Evolutionary conservation across 2,888 invertebrate genomes (phyloP).

Genomic region (Escarpia spicata): DNA sequence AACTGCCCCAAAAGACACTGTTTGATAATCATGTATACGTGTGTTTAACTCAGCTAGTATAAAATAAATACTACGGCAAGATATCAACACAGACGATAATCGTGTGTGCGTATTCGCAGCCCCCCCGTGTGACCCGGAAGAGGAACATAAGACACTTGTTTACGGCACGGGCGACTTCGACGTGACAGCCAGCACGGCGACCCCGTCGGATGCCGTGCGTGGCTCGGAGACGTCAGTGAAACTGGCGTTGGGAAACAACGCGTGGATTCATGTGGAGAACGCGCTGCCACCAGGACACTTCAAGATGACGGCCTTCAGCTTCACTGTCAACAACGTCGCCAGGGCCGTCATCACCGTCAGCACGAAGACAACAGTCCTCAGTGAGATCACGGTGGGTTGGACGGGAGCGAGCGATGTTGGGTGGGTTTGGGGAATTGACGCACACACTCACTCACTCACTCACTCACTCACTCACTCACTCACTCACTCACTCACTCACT

Average conservation of each 20-base stretch:
- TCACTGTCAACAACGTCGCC: slow-evolving; percentile 22
- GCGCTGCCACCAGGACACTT: slow-evolving; percentile 1
- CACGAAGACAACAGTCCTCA: neutral
- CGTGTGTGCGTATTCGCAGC: neutral
- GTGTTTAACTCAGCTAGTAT: too few species aligned
- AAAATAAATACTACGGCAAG: too few species aligned
- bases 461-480: too few species aligned
- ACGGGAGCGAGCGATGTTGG: neutral
- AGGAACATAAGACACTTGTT: slow-evolving; percentile 22
- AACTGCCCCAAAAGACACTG: too few species aligned
- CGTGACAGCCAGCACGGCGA: neutral
- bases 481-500: too few species aligned
- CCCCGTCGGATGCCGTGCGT: slow-evolving; percentile 14
- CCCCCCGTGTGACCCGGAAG: neutral
- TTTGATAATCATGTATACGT: too few species aligned
- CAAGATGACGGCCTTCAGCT: slow-evolving; percentile 20
- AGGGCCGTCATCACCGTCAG: neutral
- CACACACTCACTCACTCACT: too few species aligned
- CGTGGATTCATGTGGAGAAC: slow-evolving; percentile 7
- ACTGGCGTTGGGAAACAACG: neutral
- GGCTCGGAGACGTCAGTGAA: slow-evolving; percentile 19
- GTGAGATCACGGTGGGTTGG: neutral
- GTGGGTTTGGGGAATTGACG: neutral
- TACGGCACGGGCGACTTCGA: slow-evolving; percentile 23
- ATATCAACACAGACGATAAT: too few species aligned